Base-by-base conservation (phyloP, 2,888 invertebrate species). In the Terebella lapidaria region DNA sequence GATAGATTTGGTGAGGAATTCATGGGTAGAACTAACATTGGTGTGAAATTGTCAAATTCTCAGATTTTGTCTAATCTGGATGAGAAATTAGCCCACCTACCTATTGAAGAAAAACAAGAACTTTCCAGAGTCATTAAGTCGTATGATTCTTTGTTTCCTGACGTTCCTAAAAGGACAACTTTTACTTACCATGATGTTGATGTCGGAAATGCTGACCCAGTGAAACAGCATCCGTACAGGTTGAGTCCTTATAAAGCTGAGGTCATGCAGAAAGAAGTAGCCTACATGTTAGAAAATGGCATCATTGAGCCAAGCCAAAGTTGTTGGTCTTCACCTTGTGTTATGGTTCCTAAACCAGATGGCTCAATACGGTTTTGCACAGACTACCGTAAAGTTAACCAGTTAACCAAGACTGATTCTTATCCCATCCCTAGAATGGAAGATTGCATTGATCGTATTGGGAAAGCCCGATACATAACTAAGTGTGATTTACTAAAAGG, bases 391-490 rank as follows among this genome's bases (percentile, higher is more conserved):
- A 67, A 68, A 51, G 65, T 71, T 0, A 71, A 70, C 46, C 5
- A 24, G 26, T 49, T 71, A 1, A 67, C 64, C 5, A 71, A 68
- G 63, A 42, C 65, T 1, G 68, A 71, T 51, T 58, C 58, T 20
- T 69, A 59, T 58, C 71, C 66, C 0, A 65, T 69, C 1, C 64
- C 70, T 22, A 46, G 68, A 45, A 61, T 69, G 0, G 68, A 66
- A 53, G 69, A 68, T 53, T 69, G 67, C 27, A 71, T 71, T 28
- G 69, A 71, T 35, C 61, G 59, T 22, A 47, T 71, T 46, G 64
- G 67, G 18, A 35, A 64, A 25, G 59, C 68, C 18, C 65, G 62
- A 53, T 71, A 56, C 59, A 58, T 70, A 18, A 69, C 47, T 3
- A 67, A 70, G 46, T 64, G 62, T 62, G 67, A 69, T 52, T 49